Evolutionary conservation across 2,113 vertebrate genomes (phyloP).

Genomic region (Neolamprologus ventralis): DNA sequence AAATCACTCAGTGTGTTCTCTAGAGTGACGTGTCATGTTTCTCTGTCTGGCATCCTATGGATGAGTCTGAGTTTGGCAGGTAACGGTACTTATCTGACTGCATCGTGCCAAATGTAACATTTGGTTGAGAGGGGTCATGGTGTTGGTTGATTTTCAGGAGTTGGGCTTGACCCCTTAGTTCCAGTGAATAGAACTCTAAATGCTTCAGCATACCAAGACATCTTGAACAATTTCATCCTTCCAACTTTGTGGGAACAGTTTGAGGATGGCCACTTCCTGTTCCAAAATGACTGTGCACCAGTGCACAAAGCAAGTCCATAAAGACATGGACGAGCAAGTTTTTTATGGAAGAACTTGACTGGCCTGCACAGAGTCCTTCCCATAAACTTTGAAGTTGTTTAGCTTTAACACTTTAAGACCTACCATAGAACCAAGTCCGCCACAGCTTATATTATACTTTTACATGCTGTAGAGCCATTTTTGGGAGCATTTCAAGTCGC

Average conservation of each 20-base stretch:
- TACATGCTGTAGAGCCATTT: fast-evolving
- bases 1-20: not conserved
- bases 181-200: not conserved
- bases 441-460: too few species aligned
- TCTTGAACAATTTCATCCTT: not conserved
- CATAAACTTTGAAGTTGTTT: not conserved
- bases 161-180: not conserved
- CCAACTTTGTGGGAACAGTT: not conserved
- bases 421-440: too few species aligned
- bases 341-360: not conserved
- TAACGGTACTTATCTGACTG: not conserved
- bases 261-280: not conserved
- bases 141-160: not conserved
- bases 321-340: not conserved
- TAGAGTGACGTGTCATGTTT: not conserved
- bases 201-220: not conserved
- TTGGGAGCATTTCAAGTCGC: too few species aligned
- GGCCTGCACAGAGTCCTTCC: not conserved
- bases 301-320: not conserved
- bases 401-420: not conserved
- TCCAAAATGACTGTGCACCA: not conserved
- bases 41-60: not conserved
- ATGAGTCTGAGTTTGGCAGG: not conserved
- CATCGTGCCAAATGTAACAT: not conserved
- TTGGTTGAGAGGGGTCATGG: fast-evolving